Base-by-base conservation (phyloP, 2,113 vertebrate species). In the Trinectes maculatus region DNA sequence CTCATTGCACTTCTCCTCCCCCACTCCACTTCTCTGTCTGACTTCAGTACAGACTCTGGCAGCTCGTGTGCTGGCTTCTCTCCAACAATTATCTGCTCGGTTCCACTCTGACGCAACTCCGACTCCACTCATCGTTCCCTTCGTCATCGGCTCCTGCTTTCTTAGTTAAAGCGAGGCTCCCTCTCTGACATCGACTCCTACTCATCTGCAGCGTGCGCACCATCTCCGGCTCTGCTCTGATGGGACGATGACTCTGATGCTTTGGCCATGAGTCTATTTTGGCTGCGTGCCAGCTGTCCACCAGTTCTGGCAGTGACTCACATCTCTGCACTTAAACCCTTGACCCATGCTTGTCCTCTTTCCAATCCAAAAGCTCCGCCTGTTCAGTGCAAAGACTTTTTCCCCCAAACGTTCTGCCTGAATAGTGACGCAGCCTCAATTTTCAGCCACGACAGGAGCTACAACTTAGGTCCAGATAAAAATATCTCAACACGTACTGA, bases 51-150 rank as follows among this genome's bases (percentile, higher is more conserved):
- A 69, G 57, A 84, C 84, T 79, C 75, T 64, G 39, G 71, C 68
- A 70, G 82, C 82, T 79, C 68, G 55, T 29, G 58, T 31, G 42
- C 77, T 88, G 86, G 86, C 82, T 67, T 61, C 1, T 60, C 71
- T 84, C 86, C 84, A 88, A 79, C 77, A 87, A 88, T 87, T 87
- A 88, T 87, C 79, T 77, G 80, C 60, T 87, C 61, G 84, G 83
- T 89, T 88, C 84, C 80, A 79, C 88, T 83, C 84, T 88, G 88
- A 88, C 86, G 88, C 84, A 89, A 79, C 74, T 84, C 74, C 68
- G 71, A 77, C 63, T 78, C 78, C 61, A 47, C 84, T 88, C 84
- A 79, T 80, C 73, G 19, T 84, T 77, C 44, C 68, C 65, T 71
- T 84, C 83, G 83, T 88, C 86, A 88, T 88, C 86, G 74, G 58